These are phyloP conservation scores for Alloscopus bannaensis DNA, from an alignment of 2,888 invertebrate species.

Conservation along the genomic window DNA sequence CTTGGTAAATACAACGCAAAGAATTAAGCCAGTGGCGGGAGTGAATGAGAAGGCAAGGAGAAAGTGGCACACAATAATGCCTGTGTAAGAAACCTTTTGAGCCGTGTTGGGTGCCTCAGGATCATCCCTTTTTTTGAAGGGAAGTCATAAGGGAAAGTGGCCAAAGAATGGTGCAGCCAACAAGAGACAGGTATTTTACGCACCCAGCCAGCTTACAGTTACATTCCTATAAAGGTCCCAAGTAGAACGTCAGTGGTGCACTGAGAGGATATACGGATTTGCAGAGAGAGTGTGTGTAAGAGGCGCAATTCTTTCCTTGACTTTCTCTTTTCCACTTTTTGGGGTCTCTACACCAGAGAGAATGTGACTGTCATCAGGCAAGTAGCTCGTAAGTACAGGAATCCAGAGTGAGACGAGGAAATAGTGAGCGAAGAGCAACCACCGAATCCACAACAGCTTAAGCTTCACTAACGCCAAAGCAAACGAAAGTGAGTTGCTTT, in stretches of 20 bases:
- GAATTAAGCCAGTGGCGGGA: no score
- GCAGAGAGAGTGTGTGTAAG: no score
- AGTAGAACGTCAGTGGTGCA: no score
- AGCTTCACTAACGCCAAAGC: conserved; percentile 23
- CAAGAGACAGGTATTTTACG: no score
- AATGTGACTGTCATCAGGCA: conserved; percentile 37
- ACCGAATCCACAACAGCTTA: conserved; percentile 65
- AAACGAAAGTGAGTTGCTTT: conserved; percentile 24
- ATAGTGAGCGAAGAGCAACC: conserved; percentile 63
- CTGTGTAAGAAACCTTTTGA: conserved; percentile 22
- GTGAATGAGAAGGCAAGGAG: neutral
- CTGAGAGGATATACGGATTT: no score
- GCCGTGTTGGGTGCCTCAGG: conserved; percentile 46
- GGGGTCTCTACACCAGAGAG: no score
- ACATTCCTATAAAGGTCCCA: no score
- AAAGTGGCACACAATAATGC: conserved; percentile 18
- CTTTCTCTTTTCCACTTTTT: neutral
- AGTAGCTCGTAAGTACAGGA: conserved; percentile 22
- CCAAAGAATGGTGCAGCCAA: no score
- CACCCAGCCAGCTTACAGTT: conserved; percentile 1
- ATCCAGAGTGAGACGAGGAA: conserved; percentile 25
- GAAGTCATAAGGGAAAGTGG: neutral
- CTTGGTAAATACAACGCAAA: no score
- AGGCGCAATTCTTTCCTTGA: no score
- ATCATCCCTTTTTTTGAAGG: conserved; percentile 60